Evolutionary conservation across 2,797 vertebrate genomes (phyloP).

Genomic region (Hafferia zeledoni): DNA sequence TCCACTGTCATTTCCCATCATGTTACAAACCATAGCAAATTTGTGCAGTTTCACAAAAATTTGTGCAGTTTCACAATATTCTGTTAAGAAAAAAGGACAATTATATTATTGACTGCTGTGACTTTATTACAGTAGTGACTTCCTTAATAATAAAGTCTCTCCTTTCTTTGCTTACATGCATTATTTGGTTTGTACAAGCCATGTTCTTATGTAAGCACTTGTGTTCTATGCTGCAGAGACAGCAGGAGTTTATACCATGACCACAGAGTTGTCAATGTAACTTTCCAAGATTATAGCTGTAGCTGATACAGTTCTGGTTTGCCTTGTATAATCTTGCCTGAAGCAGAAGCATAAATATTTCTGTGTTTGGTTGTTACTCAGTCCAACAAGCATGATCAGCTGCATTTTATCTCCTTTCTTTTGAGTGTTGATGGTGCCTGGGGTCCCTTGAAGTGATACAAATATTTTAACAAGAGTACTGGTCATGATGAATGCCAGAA

Average conservation of each 20-base stretch:
- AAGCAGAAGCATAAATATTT: neutral
- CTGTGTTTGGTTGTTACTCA: neutral
- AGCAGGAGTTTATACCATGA: neutral
- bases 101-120: neutral
- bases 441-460: neutral
- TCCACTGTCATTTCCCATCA: neutral
- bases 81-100: neutral
- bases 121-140: neutral
- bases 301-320: neutral
- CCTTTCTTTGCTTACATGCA: neutral
- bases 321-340: neutral
- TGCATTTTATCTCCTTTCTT: neutral
- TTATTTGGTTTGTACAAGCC: neutral
- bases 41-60: neutral
- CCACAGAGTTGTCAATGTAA: neutral
- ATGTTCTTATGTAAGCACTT: neutral
- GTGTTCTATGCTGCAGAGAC: neutral
- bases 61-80: neutral
- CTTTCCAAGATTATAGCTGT: neutral
- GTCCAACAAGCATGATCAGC: neutral
- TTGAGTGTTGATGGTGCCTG: neutral
- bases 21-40: neutral
- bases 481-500: neutral
- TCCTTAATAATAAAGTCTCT: neutral
- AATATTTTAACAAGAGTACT: neutral